A percentile compares a stretch with the other conserved stretches of the same genome.
These are phyloP conservation scores for Enteromius anoplus DNA, from an alignment of 2,797 vertebrate genomes.

Conservation along the genomic window DNA sequence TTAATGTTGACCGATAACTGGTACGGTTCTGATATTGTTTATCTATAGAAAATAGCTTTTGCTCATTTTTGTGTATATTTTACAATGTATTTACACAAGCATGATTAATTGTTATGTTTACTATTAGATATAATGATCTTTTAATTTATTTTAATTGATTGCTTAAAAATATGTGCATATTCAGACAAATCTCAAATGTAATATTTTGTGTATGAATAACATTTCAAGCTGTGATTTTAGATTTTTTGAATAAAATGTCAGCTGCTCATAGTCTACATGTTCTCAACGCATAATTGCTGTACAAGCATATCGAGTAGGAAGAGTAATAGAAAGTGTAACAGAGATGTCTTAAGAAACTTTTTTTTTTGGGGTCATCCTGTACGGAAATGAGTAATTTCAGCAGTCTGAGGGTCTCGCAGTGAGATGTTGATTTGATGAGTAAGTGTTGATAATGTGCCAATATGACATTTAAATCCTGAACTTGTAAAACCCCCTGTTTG, in stretches of 20 bases:
- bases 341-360: not conserved
- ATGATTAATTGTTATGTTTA: not conserved
- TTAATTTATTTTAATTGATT: not conserved
- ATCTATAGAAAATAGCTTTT: not conserved
- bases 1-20: not conserved
- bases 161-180: not conserved
- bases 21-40: not conserved
- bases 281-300: not conserved
- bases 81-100: not conserved
- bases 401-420: not conserved
- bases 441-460: conserved; percentile 2
- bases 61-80: not conserved
- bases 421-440: conserved; percentile 17
- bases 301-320: not conserved
- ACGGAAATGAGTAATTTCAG: conserved; percentile 9
- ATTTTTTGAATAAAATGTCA: not conserved
- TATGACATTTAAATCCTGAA: conserved; percentile 31
- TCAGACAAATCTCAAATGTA: not conserved
- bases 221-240: not conserved
- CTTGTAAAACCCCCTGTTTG: not conserved
- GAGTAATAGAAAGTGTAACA: not conserved
- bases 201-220: not conserved
- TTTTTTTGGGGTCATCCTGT: conserved; percentile 3
- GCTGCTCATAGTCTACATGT: no score
- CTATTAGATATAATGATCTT: not conserved